Percentiles rank a stretch among this genome's conserved stretches.
These are phyloP conservation scores for Anguilla obscura DNA, from an alignment of 2,797 vertebrate genomes.

Conservation along the genomic window DNA sequence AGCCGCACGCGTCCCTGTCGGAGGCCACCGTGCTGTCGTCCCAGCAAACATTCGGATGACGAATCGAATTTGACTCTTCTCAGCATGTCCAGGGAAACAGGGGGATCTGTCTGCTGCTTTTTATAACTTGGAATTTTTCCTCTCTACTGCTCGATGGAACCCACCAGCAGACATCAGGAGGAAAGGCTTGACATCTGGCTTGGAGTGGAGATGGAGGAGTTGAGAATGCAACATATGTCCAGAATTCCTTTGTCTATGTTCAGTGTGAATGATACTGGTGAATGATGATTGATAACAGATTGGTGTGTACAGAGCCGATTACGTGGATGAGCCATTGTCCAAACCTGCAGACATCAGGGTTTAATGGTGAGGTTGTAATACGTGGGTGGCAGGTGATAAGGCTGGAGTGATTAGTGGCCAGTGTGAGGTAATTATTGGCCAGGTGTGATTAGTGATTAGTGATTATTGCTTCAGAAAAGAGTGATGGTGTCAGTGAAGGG, in stretches of 20 bases:
- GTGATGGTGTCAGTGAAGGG: background rate
- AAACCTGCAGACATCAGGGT: background rate
- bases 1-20: background rate
- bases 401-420: background rate
- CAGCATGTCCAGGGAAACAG: constrained; percentile 33
- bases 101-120: constrained; percentile 45
- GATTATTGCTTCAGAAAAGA: background rate
- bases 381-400: background rate
- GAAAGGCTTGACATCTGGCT: background rate
- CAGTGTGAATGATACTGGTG: background rate
- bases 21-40: background rate
- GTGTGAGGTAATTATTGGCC: background rate
- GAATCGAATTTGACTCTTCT: constrained; percentile 38
- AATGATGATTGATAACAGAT: background rate
- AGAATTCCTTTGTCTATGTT: background rate
- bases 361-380: background rate
- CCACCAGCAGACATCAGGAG: background rate
- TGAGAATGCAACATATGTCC: background rate
- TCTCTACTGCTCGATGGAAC: background rate
- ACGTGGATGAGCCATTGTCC: background rate
- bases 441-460: background rate
- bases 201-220: background rate
- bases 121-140: constrained; percentile 58
- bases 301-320: too few species aligned
- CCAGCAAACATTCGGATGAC: background rate